phyloP scores from a whole-genome alignment of 2,797 vertebrate species.

The Syngnathus rostellatus region DNA sequence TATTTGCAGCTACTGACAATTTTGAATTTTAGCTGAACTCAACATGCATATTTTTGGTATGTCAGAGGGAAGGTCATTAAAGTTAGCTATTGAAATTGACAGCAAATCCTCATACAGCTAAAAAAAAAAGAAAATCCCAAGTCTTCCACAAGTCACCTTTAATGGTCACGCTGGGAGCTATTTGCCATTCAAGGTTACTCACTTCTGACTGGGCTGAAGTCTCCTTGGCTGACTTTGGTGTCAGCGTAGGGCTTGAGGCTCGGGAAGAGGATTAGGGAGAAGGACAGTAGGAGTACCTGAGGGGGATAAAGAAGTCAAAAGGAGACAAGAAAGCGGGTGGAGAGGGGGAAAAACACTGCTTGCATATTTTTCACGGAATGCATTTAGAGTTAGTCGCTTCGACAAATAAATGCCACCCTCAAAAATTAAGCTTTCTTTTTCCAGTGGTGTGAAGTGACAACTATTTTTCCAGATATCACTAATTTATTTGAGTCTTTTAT shows the following conservation, averaged over 20 bases:
- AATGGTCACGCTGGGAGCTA: constrained; percentile 9
- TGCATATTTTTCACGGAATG: not conserved
- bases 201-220: constrained; percentile 71
- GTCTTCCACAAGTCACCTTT: not conserved
- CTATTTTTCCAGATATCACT: no score
- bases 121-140: not conserved
- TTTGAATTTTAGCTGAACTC: no score
- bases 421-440: not conserved
- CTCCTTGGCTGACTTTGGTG: constrained; percentile 66
- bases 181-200: constrained; percentile 42
- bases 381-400: not conserved
- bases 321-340: not conserved
- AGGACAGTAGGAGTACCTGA: constrained; percentile 70
- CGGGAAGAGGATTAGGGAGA: constrained; percentile 70
- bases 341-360: not conserved
- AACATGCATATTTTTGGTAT: no score
- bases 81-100: not conserved
- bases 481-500: no score
- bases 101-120: not conserved
- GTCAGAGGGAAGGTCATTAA: no score
- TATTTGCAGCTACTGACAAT: no score
- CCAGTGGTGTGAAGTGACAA: not conserved
- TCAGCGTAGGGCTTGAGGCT: constrained; percentile 67
- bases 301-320: constrained; percentile 1
- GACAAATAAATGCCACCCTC: not conserved